Conservation (phyloP, 2,113 vertebrate genomes). For the Coptodon rendalli region DNA sequence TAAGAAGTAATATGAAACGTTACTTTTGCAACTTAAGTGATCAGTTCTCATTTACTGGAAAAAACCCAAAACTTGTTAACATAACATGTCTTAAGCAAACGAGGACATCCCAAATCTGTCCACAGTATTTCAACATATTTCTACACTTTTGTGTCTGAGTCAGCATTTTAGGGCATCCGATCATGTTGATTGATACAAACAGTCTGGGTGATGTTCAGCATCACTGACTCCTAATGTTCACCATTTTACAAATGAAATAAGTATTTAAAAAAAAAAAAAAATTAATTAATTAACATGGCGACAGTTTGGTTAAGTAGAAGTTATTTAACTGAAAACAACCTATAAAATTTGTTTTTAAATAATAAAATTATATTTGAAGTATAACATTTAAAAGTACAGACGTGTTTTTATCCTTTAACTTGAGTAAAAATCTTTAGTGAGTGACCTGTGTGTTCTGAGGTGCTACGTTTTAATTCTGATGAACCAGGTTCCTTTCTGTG, state of each 20-base stretch:
- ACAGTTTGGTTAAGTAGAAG: not conserved
- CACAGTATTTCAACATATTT: not conserved
- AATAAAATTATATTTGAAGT: not conserved
- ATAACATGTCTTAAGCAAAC: not conserved
- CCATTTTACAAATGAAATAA: too few relatives aligned
- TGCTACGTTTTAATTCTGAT: not conserved
- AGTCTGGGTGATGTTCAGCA: not conserved
- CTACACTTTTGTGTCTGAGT: accelerated
- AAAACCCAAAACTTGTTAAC: not conserved
- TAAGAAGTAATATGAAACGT: not conserved
- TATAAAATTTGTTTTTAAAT: not conserved
- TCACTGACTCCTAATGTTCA: too few relatives aligned
- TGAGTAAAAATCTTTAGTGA: not conserved
- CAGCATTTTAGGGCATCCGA: not conserved
- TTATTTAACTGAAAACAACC: not conserved
- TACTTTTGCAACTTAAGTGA: not conserved
- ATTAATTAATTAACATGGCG: too few relatives aligned
- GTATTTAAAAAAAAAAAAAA: too few relatives aligned
- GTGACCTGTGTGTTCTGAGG: not conserved
- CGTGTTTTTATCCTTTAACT: not conserved
- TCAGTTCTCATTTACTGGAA: not conserved
- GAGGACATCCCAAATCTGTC: not conserved
- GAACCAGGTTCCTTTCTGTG: not conserved
- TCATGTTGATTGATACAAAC: not conserved
- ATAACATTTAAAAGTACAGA: not conserved